Evolutionary conservation across 2,113 vertebrate genomes (phyloP), one percentile per base, ranked within the genome.

Genomic region (Poecile atricapillus): DNA sequence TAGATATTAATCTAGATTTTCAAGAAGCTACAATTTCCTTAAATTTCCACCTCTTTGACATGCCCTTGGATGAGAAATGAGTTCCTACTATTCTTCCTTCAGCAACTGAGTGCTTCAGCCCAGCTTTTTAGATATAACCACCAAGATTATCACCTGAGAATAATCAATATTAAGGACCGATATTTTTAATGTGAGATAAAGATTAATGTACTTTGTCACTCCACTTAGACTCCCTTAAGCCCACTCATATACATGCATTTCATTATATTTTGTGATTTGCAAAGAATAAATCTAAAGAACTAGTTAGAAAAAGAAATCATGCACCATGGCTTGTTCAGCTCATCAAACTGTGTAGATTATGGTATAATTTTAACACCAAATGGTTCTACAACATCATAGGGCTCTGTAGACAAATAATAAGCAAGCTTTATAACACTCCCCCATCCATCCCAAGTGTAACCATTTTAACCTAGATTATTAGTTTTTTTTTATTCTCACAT

Each of bases 121-220:
- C 33, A 65, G 37, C 11, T 41, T 84, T 75, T 88, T 85, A 79
- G 35, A 67, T 13, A 60, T 44, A 95, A 77, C 83, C 59, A 79
- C 37, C 22, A 30, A 69, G 25, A 30, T 43, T 89, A 35, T 77
- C 95, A 75, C 65, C 83, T 93, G 39, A 78, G 75, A 92, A 83
- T 89, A 74, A 87, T 77, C 69, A 58, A 30, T 13, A 80, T 17
- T 49, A 79, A 25, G 44, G 12, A 83, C n/a, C 8, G 39, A 87
- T 30, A 46, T 62, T 83, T 79, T 79, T 93, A 89, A 70, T 71
- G 46, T 35, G 33, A 89, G 70, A 81, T 83, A 92, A 88, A 90
- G 85, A 92, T 94, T 94, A 44, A 83, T 95, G 92, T 73, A 33
- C 55, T 91, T 94, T 82, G 46, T 94, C 78, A 80, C 68, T 67